Base-by-base conservation (phyloP, 2,797 vertebrate genomes). In the Syncerus caffer region DNA sequence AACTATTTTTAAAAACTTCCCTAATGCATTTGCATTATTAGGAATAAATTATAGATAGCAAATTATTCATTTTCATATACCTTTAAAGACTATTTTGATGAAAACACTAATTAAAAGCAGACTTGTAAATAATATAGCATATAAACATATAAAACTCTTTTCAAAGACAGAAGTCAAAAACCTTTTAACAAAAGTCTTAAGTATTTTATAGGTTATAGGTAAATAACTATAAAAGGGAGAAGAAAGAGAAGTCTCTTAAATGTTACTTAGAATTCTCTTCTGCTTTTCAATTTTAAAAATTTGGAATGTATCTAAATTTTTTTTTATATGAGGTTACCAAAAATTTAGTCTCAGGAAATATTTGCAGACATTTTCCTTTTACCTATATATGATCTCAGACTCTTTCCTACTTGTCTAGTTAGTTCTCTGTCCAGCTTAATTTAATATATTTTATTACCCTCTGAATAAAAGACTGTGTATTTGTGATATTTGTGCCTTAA, bases 281-380 rank as follows among this genome's bases (percentile, higher is more conserved):
- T 58, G 15, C 50, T 87, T 95, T 96, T 90, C 87, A 92, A n/a
- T 93, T 78, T 71, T 29, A 95, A 84, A 86, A 89, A 38, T 84
- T 84, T 82, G 21, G 17, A 92, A n/a, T 93, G 3, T 85, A 92
- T 88, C 27, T 74, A 62, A 78, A 53, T 12, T 3, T 60, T 88
- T 94, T 94, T 57, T 85, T 90, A 71, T 78, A 57, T 92, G 45
- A 90, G 19, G 3, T 76, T 95, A 31, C 85, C 2, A 92, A 94
- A 92, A 80, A 58, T 51, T 9, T 74, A 82, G 84, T 92, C 27
- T 92, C 27, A 83, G 71, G 34, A 86, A 95, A 53, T 82, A 85
- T 17, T 57, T 95, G 60, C 19, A 92, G 78, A 11, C 95, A 88
- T 45, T 96, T 97, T 94, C 51, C 29, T 14, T 80, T 89, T 45